Percentiles rank a stretch among this genome's conserved stretches.
Evolutionary conservation across 2,888 invertebrate species (phyloP).

Genomic region (Gastrophysa polygoni): DNA sequence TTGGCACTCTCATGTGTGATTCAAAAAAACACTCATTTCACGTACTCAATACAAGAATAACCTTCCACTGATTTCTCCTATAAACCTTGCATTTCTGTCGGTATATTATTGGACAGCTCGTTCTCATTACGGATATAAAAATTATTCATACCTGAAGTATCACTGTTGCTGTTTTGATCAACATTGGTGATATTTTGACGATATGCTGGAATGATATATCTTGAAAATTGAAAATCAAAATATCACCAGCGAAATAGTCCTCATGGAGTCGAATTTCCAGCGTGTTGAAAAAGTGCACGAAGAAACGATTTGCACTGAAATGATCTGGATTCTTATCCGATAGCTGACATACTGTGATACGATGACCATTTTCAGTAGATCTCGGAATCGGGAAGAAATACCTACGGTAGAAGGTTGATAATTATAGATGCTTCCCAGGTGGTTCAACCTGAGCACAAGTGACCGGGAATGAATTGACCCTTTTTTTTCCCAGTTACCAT

Average conservation of each 20-base stretch:
- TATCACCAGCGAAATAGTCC: constrained; percentile 59
- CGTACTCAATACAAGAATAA: too few relatives aligned
- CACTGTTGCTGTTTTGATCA: constrained; percentile 56
- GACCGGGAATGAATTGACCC: too few relatives aligned
- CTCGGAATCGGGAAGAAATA: constrained; percentile 59
- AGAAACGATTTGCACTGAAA: constrained; percentile 53
- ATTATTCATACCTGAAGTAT: constrained; percentile 55
- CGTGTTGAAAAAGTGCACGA: constrained; percentile 58
- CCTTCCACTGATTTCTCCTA: too few relatives aligned
- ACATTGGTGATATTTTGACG: constrained; percentile 55
- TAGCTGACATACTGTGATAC: constrained; percentile 59
- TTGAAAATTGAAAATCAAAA: constrained; percentile 59
- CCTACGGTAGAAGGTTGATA: constrained; percentile 45
- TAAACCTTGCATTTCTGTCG: too few relatives aligned
- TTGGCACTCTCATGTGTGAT: too few relatives aligned
- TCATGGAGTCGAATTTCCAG: constrained; percentile 59
- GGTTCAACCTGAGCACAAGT: too few relatives aligned
- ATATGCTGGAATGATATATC: constrained; percentile 55
- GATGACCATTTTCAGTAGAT: constrained; percentile 56
- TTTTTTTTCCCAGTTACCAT: too few relatives aligned
- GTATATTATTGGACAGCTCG: too few relatives aligned
- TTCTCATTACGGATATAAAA: too few relatives aligned
- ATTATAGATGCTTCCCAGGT: too few relatives aligned
- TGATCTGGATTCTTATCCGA: constrained; percentile 35
- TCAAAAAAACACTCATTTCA: too few relatives aligned